Conservation (phyloP, 2,797 vertebrate genomes). For the Ctenochaetus hawaiiensis region DNA sequence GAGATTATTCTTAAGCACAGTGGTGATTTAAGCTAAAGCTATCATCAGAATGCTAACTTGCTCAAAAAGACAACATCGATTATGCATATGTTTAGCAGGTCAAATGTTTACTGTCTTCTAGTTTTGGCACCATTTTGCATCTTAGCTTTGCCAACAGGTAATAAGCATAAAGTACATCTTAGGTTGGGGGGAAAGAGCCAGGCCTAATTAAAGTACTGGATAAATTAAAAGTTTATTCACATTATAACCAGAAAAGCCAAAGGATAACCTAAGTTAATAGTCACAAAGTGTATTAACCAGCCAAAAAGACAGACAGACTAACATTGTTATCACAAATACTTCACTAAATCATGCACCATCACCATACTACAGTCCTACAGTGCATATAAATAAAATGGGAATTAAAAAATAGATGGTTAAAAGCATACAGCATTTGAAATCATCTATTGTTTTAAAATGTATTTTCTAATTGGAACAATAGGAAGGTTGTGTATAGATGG, state of each 20-base stretch:
- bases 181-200: background rate
- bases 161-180: background rate
- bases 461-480: conserved; percentile 8
- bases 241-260: no score
- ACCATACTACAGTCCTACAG: background rate
- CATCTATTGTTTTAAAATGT: conserved; percentile 36
- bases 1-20: no score
- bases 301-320: background rate
- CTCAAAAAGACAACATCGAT: no score
- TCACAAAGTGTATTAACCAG: no score
- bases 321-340: background rate
- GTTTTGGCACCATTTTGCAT: background rate
- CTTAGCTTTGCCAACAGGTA: no score
- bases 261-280: no score
- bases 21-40: background rate
- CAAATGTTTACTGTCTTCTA: background rate
- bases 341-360: background rate
- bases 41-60: background rate
- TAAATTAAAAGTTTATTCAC: background rate
- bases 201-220: background rate
- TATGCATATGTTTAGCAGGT: background rate
- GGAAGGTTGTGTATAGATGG: background rate
- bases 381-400: conserved; percentile 4
- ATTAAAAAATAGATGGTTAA: background rate
- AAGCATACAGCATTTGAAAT: conserved; percentile 29